Evolutionary conservation across 23 tunicate genomes (phyloP).

Genomic region (Halocynthia roretzi): DNA sequence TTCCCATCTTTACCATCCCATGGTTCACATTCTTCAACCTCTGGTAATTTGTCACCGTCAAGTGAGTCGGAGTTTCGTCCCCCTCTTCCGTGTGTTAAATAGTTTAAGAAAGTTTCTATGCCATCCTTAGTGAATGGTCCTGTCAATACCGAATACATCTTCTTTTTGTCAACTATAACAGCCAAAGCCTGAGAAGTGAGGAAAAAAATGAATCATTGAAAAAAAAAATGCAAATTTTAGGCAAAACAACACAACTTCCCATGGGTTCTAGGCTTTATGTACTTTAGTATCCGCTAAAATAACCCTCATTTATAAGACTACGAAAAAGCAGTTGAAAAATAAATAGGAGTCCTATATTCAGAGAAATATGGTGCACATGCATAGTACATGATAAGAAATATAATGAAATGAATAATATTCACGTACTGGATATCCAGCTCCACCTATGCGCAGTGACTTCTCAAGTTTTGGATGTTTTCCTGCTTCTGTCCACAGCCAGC

Average conservation of each 20-base stretch:
- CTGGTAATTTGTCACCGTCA: constrained; percentile 57
- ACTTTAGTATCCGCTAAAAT: no score
- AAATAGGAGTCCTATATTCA: background rate
- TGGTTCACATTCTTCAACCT: constrained; percentile 42
- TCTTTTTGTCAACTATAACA: constrained; percentile 64
- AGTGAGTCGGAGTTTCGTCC: constrained; percentile 53
- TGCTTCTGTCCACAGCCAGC: constrained; percentile 92
- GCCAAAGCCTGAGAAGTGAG: constrained; percentile 45
- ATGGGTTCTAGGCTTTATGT: background rate
- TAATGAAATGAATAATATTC: background rate
- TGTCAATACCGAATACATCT: constrained; percentile 50
- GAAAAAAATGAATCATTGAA: background rate
- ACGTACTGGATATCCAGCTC: constrained; percentile 84
- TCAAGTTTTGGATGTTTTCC: constrained; percentile 59
- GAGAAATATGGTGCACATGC: no score
- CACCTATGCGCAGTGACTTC: constrained; percentile 74
- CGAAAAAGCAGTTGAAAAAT: background rate
- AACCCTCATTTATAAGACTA: background rate
- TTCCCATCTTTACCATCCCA: constrained; percentile 96
- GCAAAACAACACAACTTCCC: background rate
- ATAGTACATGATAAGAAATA: background rate
- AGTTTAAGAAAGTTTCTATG: constrained; percentile 59
- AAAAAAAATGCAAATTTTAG: background rate
- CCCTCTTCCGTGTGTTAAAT: constrained; percentile 69
- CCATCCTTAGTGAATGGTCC: constrained; percentile 82